Evolutionary conservation across 2,888 invertebrate species (phyloP).

Genomic region (Xestobium rufovillosum): DNA sequence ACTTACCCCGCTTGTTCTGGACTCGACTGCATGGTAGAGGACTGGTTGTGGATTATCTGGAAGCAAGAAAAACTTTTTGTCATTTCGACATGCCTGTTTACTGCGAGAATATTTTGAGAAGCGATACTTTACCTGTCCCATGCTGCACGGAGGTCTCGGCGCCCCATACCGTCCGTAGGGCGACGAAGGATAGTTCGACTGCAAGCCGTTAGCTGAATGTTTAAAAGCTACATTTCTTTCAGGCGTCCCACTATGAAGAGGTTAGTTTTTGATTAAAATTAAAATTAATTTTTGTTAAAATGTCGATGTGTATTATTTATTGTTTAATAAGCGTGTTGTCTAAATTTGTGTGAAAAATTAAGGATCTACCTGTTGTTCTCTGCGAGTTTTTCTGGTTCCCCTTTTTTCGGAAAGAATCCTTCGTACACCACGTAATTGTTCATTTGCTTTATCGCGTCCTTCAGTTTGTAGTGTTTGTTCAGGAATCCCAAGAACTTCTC

Average conservation of each 20-base stretch:
- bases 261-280: slow-evolving; percentile 3
- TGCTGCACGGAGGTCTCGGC: slow-evolving; percentile 56
- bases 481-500: slow-evolving; percentile 81
- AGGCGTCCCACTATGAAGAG: neutral
- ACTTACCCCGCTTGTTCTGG: slow-evolving; percentile 53
- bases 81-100: slow-evolving; percentile 4
- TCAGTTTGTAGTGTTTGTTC: slow-evolving; percentile 67
- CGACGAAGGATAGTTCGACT: slow-evolving; percentile 37
- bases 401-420: slow-evolving; percentile 57
- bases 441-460: slow-evolving; percentile 65
- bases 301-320: slow-evolving; percentile 1
- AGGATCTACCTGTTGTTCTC: slow-evolving; percentile 22
- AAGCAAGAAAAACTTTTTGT: slow-evolving; percentile 27
- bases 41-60: slow-evolving; percentile 59
- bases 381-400: slow-evolving; percentile 14
- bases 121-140: slow-evolving; percentile 51
- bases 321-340: neutral
- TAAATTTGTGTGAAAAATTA: slow-evolving; percentile 4
- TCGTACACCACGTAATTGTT: slow-evolving; percentile 84
- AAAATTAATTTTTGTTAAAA: neutral
- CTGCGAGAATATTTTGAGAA: neutral
- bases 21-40: slow-evolving; percentile 46
- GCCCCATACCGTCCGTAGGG: slow-evolving; percentile 56
- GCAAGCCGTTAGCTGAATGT: slow-evolving; percentile 38
- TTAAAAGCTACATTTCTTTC: slow-evolving; percentile 19